Percentiles rank a stretch among this genome's conserved stretches.
Evolutionary conservation across 2,888 invertebrate genomes (phyloP).

Genomic region (Cyaniris semiargus): DNA sequence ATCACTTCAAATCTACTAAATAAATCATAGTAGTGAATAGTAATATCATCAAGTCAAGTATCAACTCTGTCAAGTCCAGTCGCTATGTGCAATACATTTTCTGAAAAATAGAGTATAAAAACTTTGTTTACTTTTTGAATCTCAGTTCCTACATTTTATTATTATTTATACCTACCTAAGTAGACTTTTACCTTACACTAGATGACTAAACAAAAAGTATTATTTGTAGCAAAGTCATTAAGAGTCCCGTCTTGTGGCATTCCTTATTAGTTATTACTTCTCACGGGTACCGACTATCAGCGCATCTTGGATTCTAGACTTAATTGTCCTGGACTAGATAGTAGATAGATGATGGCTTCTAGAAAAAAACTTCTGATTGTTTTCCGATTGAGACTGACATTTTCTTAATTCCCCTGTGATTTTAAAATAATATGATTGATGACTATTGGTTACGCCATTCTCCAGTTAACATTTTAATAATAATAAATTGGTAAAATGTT

Average conservation of each 20-base stretch:
- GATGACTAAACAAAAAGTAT: conserved; percentile 9
- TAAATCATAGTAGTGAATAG: too few relatives aligned
- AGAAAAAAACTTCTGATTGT: conserved; percentile 6
- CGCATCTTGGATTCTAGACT: conserved; percentile 7
- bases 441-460: too few relatives aligned
- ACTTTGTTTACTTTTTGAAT: too few relatives aligned
- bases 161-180: too few relatives aligned
- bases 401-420: background rate
- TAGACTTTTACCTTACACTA: background rate
- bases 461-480: too few relatives aligned
- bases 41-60: too few relatives aligned
- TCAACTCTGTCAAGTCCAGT: too few relatives aligned
- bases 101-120: too few relatives aligned
- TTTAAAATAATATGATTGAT: background rate
- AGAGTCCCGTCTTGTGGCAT: conserved; percentile 1
- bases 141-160: too few relatives aligned
- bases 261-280: conserved; percentile 10
- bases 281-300: conserved; percentile 12
- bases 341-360: background rate
- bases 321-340: conserved; percentile 17
- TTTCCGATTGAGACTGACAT: background rate
- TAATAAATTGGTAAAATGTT: background rate
- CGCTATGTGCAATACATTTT: too few relatives aligned
- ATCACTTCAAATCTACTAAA: too few relatives aligned
- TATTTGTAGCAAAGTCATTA: conserved; percentile 8